Conservation (phyloP, 2,113 vertebrate genomes). For the Falcunculus frontatus region DNA sequence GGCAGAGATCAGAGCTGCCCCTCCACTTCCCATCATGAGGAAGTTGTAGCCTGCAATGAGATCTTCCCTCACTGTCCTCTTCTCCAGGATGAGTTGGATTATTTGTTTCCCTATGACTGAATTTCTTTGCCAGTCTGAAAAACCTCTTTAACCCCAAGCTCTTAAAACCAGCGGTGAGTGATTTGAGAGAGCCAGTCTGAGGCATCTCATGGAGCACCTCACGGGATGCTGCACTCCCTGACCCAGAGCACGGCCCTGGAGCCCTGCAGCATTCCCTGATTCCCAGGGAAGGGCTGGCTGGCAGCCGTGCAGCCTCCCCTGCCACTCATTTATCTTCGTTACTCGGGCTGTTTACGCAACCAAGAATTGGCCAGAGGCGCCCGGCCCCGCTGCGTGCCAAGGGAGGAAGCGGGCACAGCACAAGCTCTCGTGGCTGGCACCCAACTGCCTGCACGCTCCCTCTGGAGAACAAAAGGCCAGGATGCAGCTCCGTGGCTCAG, state of each 20-base stretch:
- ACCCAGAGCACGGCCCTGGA: not conserved
- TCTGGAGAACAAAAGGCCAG: not conserved
- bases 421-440: not conserved
- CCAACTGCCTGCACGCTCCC: not conserved
- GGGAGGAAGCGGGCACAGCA: slow-evolving; percentile 21
- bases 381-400: not conserved
- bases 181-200: not conserved
- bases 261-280: not conserved
- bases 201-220: accelerated
- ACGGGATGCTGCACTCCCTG: accelerated
- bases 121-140: not conserved
- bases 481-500: not conserved
- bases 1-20: accelerated
- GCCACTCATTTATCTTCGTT: not conserved
- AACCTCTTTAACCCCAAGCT: accelerated
- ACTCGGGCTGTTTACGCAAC: not conserved
- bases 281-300: not conserved
- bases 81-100: not conserved
- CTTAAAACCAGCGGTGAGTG: accelerated
- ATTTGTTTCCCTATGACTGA: accelerated
- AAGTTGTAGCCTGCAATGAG: accelerated
- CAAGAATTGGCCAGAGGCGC: not conserved
- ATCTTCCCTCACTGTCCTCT: not conserved
- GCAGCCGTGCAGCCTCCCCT: not conserved
- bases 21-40: accelerated